Percentiles rank a stretch among this genome's conserved stretches.
phyloP scores from a whole-genome alignment of 2,888 invertebrate genomes.

The Calliphora vomitoria region DNA sequence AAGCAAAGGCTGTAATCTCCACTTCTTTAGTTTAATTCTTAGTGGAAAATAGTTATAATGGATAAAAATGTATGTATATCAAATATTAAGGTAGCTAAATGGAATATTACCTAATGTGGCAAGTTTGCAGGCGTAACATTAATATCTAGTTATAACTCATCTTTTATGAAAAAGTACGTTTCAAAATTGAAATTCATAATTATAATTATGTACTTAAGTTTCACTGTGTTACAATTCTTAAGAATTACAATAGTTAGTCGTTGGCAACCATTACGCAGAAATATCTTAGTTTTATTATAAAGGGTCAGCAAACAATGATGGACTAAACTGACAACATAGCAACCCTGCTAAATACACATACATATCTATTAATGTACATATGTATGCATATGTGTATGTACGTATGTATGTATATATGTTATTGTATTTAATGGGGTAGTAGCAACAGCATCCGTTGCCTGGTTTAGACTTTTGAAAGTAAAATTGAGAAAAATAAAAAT shows the following conservation, averaged over 20 bases:
- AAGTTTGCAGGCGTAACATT: no score
- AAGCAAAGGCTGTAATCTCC: no score
- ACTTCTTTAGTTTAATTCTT: no score
- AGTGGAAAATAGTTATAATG: no score
- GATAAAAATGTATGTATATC: no score
- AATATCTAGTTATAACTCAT: no score
- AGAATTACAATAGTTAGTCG: background rate
- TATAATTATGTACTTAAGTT: background rate
- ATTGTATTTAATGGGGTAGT: constrained; percentile 25
- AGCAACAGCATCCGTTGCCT: constrained; percentile 44
- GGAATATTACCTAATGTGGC: no score
- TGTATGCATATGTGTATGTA: background rate
- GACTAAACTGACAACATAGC: background rate
- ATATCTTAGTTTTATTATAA: background rate
- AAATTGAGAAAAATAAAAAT: constrained; percentile 28
- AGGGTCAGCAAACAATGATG: constrained; percentile 6
- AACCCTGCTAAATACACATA: background rate
- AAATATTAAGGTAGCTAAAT: no score
- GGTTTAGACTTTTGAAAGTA: constrained; percentile 42
- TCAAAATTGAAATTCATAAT: no score
- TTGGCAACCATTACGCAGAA: background rate
- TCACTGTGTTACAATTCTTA: background rate
- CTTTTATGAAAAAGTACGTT: no score
- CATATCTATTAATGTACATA: no score
- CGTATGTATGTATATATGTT: background rate